phyloP scores from a whole-genome alignment of 2,113 vertebrate species.

The Plotosus lineatus region DNA sequence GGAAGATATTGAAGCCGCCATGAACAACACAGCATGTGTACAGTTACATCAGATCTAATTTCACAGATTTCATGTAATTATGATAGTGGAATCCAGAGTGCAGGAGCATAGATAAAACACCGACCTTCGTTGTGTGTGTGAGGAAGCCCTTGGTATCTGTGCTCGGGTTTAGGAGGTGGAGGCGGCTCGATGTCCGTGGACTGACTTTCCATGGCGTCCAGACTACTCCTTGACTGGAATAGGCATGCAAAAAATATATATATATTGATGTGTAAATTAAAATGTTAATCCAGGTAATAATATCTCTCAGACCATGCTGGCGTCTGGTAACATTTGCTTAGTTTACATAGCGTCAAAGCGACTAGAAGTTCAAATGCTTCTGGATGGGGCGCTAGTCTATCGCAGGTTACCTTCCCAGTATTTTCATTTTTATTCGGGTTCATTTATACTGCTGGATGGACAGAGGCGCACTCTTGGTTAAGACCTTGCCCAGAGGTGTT shows the following conservation, averaged over 20 bases:
- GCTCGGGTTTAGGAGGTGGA: constrained; percentile 92
- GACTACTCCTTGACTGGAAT: constrained; percentile 88
- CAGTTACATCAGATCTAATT: not conserved
- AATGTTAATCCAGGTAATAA: not conserved
- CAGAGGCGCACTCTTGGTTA: too few relatives aligned
- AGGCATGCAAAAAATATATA: constrained; percentile 28
- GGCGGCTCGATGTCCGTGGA: constrained; percentile 92
- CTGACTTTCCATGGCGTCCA: constrained; percentile 93
- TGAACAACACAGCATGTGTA: not conserved
- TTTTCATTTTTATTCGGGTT: too few relatives aligned
- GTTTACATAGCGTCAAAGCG: too few relatives aligned
- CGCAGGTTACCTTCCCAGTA: too few relatives aligned
- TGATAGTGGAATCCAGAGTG: not conserved
- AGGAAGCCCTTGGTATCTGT: constrained; percentile 86
- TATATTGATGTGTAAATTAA: not conserved
- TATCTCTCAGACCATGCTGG: not conserved
- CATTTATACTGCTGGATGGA: too few relatives aligned
- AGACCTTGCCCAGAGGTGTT: too few relatives aligned
- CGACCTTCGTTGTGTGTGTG: constrained; percentile 87
- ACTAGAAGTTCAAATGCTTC: too few relatives aligned
- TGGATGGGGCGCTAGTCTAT: too few relatives aligned
- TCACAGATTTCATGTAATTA: not conserved
- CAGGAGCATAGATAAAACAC: not conserved
- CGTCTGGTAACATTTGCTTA: not conserved
- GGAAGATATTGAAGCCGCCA: constrained; percentile 8